Conservation (phyloP, 2,797 vertebrate species). For the Crocidura indochinensis region DNA sequence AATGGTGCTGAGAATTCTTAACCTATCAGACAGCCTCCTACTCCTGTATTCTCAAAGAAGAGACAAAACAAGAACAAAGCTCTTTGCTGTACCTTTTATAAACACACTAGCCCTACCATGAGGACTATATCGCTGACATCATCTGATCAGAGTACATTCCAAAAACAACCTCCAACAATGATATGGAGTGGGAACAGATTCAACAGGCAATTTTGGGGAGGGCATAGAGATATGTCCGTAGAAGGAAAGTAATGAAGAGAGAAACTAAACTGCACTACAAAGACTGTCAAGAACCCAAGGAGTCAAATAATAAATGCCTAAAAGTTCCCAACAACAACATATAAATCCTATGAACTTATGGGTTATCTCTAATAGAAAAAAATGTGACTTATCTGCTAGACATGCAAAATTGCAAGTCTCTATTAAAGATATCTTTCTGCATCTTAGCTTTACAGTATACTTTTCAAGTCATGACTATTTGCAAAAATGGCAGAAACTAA, state of each 20-base stretch:
- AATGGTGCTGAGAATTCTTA: neutral
- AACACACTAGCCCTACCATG: neutral
- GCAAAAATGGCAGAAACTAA: slow-evolving; percentile 78
- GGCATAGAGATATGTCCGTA: neutral
- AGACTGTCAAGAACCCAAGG: neutral
- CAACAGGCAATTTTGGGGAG: neutral
- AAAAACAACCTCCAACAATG: neutral
- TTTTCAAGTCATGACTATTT: slow-evolving; percentile 81
- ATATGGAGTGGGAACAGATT: neutral
- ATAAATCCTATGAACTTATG: neutral
- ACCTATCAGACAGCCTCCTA: neutral
- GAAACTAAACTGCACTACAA: neutral
- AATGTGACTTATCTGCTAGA: slow-evolving; percentile 61
- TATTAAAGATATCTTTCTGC: slow-evolving; percentile 73
- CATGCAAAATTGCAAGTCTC: slow-evolving; percentile 73
- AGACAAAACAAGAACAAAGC: neutral
- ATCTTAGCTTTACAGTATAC: slow-evolving; percentile 67
- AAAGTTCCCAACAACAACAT: neutral
- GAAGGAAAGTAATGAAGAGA: neutral
- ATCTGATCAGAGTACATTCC: neutral
- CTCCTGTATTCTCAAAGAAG: neutral
- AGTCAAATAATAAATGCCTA: neutral
- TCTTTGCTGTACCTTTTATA: neutral
- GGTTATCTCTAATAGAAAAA: neutral
- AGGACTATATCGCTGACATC: neutral